These are phyloP conservation scores for Bombylius discolor DNA, from an alignment of 2,888 invertebrate species.

Conservation along the genomic window DNA sequence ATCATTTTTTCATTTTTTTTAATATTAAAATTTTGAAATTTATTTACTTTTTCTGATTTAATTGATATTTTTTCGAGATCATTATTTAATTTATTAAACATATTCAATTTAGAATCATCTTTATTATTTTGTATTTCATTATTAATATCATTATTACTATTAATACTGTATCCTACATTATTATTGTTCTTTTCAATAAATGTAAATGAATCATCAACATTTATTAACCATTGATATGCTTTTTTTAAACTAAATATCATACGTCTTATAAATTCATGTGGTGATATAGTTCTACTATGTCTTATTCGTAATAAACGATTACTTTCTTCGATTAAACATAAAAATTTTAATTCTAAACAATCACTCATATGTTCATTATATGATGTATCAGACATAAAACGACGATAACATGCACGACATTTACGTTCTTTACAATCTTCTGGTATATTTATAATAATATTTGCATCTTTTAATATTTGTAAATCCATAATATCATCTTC, in stretches of 20 bases:
- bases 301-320: conserved; percentile 27
- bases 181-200: background rate
- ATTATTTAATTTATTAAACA: background rate
- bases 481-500: conserved; percentile 34
- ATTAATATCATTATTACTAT: background rate
- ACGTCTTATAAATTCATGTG: conserved; percentile 33
- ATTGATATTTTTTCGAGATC: background rate
- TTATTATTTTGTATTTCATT: background rate
- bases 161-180: background rate
- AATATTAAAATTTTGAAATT: no score
- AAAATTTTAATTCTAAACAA: conserved; percentile 33
- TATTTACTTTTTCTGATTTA: background rate
- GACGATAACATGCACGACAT: conserved; percentile 29
- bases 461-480: conserved; percentile 26
- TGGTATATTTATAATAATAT: conserved; percentile 31
- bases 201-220: conserved; percentile 8
- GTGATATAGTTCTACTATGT: conserved; percentile 29
- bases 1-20: background rate
- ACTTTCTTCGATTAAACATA: conserved; percentile 27
- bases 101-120: background rate
- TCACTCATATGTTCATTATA: conserved; percentile 29
- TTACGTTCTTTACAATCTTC: conserved; percentile 34
- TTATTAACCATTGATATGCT: conserved; percentile 31
- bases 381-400: conserved; percentile 35
- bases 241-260: conserved; percentile 34